These are phyloP conservation scores for Pangasius sanitwongsei DNA, from an alignment of 2,797 vertebrate species.

Conservation along the genomic window DNA sequence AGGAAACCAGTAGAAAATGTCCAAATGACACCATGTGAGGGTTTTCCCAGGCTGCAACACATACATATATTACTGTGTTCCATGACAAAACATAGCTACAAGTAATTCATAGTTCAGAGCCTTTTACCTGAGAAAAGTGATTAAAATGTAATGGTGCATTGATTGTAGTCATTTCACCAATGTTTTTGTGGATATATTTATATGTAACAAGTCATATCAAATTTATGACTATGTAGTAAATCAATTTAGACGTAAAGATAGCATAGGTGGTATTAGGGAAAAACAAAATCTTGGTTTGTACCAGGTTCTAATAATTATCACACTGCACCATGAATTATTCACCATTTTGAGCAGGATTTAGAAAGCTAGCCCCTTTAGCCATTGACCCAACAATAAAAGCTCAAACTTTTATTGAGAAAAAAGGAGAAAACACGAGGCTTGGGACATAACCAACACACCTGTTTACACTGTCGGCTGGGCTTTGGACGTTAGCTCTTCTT, in stretches of 20 bases:
- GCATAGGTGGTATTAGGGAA: neutral
- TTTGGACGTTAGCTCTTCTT: conserved; percentile 61
- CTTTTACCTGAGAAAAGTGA: neutral
- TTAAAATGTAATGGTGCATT: neutral
- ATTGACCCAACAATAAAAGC: conserved; percentile 29
- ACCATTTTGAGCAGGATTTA: no score
- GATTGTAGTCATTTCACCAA: neutral
- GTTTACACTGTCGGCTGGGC: conserved; percentile 58
- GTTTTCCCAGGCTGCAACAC: neutral
- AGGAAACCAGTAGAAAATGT: neutral
- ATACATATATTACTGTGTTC: no score
- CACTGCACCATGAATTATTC: neutral
- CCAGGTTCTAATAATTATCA: neutral
- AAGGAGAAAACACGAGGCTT: neutral
- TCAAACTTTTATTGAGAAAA: conserved; percentile 21
- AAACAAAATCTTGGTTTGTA: neutral
- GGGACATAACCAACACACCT: conserved; percentile 64
- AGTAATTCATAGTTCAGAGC: neutral
- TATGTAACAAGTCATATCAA: neutral
- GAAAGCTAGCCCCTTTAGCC: neutral
- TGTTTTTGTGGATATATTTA: neutral
- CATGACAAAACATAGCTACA: neutral
- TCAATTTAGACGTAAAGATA: neutral
- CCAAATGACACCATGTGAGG: neutral
- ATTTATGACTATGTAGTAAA: neutral